Base-by-base conservation (phyloP, 2,113 vertebrate genomes). In the Apaloderma vittatum region DNA sequence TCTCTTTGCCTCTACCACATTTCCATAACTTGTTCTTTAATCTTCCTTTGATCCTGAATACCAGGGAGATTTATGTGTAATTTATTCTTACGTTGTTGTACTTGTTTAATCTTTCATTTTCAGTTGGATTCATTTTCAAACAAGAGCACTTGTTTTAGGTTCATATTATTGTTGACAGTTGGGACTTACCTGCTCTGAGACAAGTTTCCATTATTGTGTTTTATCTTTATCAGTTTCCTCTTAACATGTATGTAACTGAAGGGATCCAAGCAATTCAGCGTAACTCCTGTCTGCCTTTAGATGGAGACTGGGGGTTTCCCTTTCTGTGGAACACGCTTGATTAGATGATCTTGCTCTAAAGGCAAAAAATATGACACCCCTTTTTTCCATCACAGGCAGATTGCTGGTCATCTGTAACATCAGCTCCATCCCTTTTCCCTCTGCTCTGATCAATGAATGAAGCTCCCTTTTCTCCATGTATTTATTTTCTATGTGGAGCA, bases 61-160 rank as follows among this genome's bases (percentile, higher is more conserved):
- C 95, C 76, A 95, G 93, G 83, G 95, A 95, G 94, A 97, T 95
- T 97, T 96, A 94, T 88, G 88, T 95, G 92, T 97, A 97, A 97
- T 97, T 96, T 97, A 97, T 97, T 94, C 95, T 90, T 94, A 92
- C 43, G 70, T 95, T 96, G 94, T 95, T 95, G 90, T 95, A 96
- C 94, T 95, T 95, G 91, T 97, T 97, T 97, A 96, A 97, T 97
- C 96, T 97, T 97, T 97, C 91, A 82, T 96, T 97, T 97, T 97
- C 92, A 85, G 93, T 71, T 96, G 91, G 93, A 95, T 94, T 94
- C 89, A 58, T 97, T 95, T 97, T 97, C 96, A 97, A 94, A 96
- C 89, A 93, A 58, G 94, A 63, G 88, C 0, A 5, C 83, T 75
- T 96, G 91, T 96, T 97, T 94, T 43, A 93, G 88, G 90, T 95